Evolutionary conservation across 2,888 invertebrate species (phyloP), one percentile per base, ranked within the genome.

Genomic region (Zaprionus lineosus): DNA sequence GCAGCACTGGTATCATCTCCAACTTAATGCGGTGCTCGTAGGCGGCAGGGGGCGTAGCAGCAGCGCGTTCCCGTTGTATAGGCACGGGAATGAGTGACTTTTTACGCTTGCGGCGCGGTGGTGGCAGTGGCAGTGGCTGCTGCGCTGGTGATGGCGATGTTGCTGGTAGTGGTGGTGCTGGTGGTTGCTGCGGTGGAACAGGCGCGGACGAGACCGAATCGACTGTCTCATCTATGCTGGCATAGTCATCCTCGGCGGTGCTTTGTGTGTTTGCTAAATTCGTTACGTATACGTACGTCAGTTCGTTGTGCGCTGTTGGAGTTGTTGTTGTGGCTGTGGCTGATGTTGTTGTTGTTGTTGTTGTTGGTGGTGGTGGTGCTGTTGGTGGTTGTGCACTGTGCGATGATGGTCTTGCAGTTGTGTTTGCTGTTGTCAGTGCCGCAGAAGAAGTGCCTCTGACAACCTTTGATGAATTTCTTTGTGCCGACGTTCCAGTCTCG

Each of bases 241-340:
- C 74, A 50, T 79, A 84, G 29, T 74, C 72, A 19, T 70, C 57
- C 56, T 53, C 57, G 16, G n/a, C 39, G 77, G 11, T 40, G 77
- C 53, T 78, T 78, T 78, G 69, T 71, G 63, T 76, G 74, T 75
- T 74, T 57, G 68, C 75, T 87, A 88, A 86, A 84, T 84, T 86
- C 84, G 79, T 87, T 86, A 88, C 88, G 87, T 85, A 89, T 90
- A 90, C 90, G 89, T 90, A 90, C 90, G 88, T 90, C 88, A 85
- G 84, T 76, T 79, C 79, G 83, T 84, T 78, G 79, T 84, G 79
- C 63, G 74, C 52, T 50, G 70, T 48, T 58, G 71, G 14, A 61
- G 78, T 16, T 21, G 64, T 26, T 48, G 52, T 14, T 24, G 50
- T 14, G 43, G 66, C 29, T 56, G 52, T 24, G 16, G 57, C 9